Percentiles rank a stretch among this genome's conserved stretches.
Evolutionary conservation across 2,888 invertebrate genomes (phyloP).

Genomic region (Strigamia crassipes): DNA sequence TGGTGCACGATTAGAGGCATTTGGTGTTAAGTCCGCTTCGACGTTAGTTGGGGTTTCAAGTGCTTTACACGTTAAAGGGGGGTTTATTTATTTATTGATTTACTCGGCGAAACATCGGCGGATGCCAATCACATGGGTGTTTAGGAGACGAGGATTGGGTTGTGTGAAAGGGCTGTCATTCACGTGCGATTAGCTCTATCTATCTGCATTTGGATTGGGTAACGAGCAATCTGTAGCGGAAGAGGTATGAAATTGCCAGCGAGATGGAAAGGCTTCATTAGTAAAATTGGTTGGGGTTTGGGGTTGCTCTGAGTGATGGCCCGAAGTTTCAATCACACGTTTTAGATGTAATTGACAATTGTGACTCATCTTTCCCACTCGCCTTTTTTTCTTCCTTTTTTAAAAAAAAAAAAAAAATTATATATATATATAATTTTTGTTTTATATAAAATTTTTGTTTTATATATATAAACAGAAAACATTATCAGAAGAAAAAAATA

Average conservation of each 20-base stretch:
- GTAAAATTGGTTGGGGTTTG: constrained; percentile 10
- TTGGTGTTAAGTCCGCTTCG: not conserved
- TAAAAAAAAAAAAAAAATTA: too few relatives aligned
- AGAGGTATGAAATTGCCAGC: not conserved
- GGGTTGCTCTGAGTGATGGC: not conserved
- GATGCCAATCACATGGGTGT: constrained; percentile 3
- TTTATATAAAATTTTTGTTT: not conserved
- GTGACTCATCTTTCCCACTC: not conserved
- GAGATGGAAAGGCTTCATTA: constrained; percentile 3
- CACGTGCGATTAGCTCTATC: not conserved
- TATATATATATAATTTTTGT: too few relatives aligned
- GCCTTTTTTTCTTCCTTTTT: too few relatives aligned
- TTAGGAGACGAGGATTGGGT: constrained; percentile 2
- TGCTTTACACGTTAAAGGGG: constrained; percentile 1
- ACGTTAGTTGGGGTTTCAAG: not conserved
- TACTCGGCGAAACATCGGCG: constrained; percentile 10
- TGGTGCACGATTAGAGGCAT: not conserved
- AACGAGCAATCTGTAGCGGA: not conserved
- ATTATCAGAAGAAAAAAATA: too few relatives aligned
- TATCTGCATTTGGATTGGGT: constrained; percentile 10
- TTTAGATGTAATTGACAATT: not conserved
- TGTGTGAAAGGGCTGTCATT: constrained; percentile 4
- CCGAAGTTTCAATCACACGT: not conserved
- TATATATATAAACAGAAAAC: not conserved
- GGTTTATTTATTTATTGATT: constrained; percentile 10